Evolutionary conservation across 2,888 invertebrate genomes (phyloP).

Genomic region (Acleris laterana): DNA sequence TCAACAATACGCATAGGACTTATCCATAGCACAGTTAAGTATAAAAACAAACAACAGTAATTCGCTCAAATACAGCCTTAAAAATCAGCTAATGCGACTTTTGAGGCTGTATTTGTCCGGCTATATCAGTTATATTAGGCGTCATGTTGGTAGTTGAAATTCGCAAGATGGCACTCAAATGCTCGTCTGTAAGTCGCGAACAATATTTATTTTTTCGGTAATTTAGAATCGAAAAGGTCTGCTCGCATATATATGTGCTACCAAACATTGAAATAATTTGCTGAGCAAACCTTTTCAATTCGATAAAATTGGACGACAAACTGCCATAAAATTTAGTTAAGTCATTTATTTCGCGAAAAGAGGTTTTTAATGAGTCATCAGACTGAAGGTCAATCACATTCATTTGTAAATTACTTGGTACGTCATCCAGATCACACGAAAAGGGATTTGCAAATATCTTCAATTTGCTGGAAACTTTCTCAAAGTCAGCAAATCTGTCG

Average conservation of each 20-base stretch:
- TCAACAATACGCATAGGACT: too few relatives aligned
- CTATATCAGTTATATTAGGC: conserved; percentile 34
- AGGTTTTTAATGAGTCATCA: not conserved
- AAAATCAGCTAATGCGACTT: conserved; percentile 35
- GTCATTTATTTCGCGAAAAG: not conserved
- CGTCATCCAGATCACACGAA: too few relatives aligned
- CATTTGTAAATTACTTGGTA: not conserved
- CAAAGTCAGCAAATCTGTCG: conserved; percentile 37
- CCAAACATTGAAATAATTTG: conserved; percentile 27
- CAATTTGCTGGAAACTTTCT: conserved; percentile 4
- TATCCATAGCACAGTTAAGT: too few relatives aligned
- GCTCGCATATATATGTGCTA: conserved; percentile 32
- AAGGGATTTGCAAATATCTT: not conserved
- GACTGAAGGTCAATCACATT: conserved; percentile 33
- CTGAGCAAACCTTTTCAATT: conserved; percentile 40
- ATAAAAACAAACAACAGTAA: too few relatives aligned
- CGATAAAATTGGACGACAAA: conserved; percentile 38
- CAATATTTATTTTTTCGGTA: conserved; percentile 29
- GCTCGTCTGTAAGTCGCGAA: conserved; percentile 38
- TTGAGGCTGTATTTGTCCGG: conserved; percentile 37
- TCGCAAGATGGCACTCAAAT: conserved; percentile 39
- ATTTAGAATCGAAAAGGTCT: conserved; percentile 31
- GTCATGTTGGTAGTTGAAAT: conserved; percentile 35
- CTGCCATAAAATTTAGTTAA: conserved; percentile 37
- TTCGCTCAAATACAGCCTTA: not conserved